phyloP scores from a whole-genome alignment of 2,797 vertebrate species.

The Lagocephalus sceleratus region DNA sequence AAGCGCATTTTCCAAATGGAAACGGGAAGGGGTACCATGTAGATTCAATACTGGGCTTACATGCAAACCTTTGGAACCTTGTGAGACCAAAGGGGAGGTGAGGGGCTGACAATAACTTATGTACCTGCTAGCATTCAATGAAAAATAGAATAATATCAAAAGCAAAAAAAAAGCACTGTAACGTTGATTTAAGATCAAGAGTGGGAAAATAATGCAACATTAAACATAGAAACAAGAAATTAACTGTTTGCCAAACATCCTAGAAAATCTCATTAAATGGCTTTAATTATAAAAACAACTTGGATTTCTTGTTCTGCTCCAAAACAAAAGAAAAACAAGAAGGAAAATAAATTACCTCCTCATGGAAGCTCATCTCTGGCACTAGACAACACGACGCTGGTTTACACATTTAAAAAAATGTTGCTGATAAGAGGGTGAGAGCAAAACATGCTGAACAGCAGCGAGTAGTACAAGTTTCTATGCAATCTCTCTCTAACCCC shows the following conservation, averaged over 20 bases:
- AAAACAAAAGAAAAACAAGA: too few species aligned
- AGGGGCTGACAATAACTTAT: neutral
- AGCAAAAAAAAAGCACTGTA: neutral
- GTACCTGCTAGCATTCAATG: neutral
- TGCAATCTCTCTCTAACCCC: slow-evolving; percentile 45
- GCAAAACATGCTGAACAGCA: slow-evolving; percentile 28
- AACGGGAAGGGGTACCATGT: slow-evolving; percentile 39
- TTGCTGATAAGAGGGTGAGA: slow-evolving; percentile 39
- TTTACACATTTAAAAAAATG: slow-evolving; percentile 25
- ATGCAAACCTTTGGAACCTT: too few species aligned
- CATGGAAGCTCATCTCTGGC: slow-evolving; percentile 12
- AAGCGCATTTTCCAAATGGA: slow-evolving; percentile 44
- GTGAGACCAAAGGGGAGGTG: too few species aligned
- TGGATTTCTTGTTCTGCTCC: slow-evolving; percentile 8
- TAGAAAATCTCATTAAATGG: slow-evolving; percentile 15
- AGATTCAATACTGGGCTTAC: neutral
- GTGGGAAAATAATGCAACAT: neutral
- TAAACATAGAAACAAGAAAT: neutral
- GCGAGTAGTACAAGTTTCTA: slow-evolving; percentile 61
- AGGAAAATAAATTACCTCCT: slow-evolving; percentile 7
- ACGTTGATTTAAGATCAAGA: neutral
- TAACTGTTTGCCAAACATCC: neutral
- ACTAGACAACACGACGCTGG: slow-evolving; percentile 20
- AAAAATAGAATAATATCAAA: too few species aligned
- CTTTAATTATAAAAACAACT: slow-evolving; percentile 4